Percentiles rank a stretch among this genome's conserved stretches.
These are phyloP conservation scores for Crocuta crocuta DNA, from an alignment of 2,113 vertebrate species.

Conservation along the genomic window DNA sequence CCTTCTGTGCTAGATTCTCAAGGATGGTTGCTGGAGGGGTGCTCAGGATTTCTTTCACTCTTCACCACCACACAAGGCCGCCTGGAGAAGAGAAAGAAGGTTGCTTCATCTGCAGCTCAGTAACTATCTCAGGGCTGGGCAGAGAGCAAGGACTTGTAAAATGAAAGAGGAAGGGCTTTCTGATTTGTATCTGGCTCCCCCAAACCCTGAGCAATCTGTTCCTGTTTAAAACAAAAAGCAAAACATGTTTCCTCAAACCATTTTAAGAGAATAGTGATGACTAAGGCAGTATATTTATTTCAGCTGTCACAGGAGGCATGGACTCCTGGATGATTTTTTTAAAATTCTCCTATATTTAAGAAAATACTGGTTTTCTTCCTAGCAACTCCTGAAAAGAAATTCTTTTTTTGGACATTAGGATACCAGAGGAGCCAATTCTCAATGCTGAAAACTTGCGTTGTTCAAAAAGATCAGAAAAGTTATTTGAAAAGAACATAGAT, in stretches of 20 bases:
- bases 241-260: conserved; percentile 76
- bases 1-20: conserved; percentile 19
- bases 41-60: background rate
- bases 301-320: conserved; percentile 69
- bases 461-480: conserved; percentile 16
- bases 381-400: conserved; percentile 24
- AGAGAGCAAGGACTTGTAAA: conserved; percentile 65
- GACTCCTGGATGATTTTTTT: conserved; percentile 59
- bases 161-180: conserved; percentile 74
- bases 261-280: conserved; percentile 74
- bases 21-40: conserved; percentile 22
- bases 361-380: conserved; percentile 40
- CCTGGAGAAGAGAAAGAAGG: conserved; percentile 60
- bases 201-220: conserved; percentile 72
- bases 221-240: conserved; percentile 82
- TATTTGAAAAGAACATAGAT: conserved; percentile 2
- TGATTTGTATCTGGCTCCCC: conserved; percentile 57
- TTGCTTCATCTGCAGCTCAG: conserved; percentile 61
- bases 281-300: conserved; percentile 67
- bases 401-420: background rate
- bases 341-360: conserved; percentile 41
- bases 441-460: background rate
- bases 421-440: background rate
- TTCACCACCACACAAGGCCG: background rate
- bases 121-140: conserved; percentile 31